Base-by-base conservation (phyloP, 1,140 invertebrate species). In the Acromyrmex charruanus region DNA sequence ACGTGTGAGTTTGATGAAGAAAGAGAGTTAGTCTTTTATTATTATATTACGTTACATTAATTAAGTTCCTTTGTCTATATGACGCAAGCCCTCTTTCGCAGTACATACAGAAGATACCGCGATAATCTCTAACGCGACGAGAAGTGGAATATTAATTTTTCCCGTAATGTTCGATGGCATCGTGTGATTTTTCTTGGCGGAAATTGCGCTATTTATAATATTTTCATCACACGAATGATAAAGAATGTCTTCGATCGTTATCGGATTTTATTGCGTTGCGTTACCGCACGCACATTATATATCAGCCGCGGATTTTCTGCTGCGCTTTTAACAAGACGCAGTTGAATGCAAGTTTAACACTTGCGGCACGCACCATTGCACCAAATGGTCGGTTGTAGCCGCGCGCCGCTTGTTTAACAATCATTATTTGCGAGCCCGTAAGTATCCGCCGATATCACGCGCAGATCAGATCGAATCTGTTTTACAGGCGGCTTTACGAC, bases 351-450 rank as follows among this genome's bases (percentile, higher is more conserved):
- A 72, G 85, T 91, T 92, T 92, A 92, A 89, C 91, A 90, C 91
- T 88, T 85, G 59, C 25, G 86, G 89, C 84, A 91, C 91, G 91
- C 89, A 93, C 91, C 89, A 90, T 92, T 91, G 92, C 90, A 51
- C 89, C 87, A 71, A 87, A 87, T 81, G 79, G 71, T 25, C 61
- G 51, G 35, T 65, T 84, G 51, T 85, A 85, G 63, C 84, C 89
- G 87, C 86, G 74, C 68, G 87, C 85, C 86, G 90, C 91, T 93
- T 93, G 91, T 94, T 92, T 93, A 94, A 94, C 93, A 93, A 94
- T 94, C 93, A 92, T 94, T 94, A 94, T 94, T 94, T 94, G 93
- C 92, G 92, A 93, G 89, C 91, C 75, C 81, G 72, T 88, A 63
- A 85, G 63, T 92, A 93, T 93, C 87, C 68, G 53, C 31, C 68